Evolutionary conservation across 2,797 vertebrate species (phyloP).

Genomic region (Ctenopoma multispine): DNA sequence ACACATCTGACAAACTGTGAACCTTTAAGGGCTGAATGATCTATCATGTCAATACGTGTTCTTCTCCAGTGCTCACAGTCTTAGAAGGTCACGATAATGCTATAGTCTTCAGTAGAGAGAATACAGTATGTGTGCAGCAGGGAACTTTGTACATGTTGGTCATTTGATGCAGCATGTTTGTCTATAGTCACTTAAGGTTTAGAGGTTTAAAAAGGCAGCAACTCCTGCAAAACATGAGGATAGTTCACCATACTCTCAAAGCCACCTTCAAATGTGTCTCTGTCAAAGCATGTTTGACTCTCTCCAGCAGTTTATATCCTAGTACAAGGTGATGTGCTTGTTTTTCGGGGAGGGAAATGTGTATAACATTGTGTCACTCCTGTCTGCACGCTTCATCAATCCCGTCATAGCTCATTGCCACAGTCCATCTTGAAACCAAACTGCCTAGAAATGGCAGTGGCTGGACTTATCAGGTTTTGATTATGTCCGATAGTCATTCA

Average conservation of each 20-base stretch:
- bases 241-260: no score
- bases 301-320: slow-evolving; percentile 15
- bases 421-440: slow-evolving; percentile 59
- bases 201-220: no score
- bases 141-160: background rate
- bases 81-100: background rate
- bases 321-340: slow-evolving; percentile 19
- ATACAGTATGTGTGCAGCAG: background rate
- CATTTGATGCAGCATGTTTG: no score
- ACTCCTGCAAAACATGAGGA: no score
- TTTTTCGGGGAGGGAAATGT: slow-evolving; percentile 26
- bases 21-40: background rate
- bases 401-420: slow-evolving; percentile 56
- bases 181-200: no score
- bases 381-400: slow-evolving; percentile 56
- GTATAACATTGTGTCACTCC: slow-evolving; percentile 54
- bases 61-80: background rate
- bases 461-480: slow-evolving; percentile 64
- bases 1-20: slow-evolving; percentile 7
- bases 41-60: slow-evolving; percentile 2
- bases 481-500: slow-evolving; percentile 64
- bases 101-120: background rate
- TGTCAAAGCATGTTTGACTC: slow-evolving; percentile 31
- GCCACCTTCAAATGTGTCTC: slow-evolving; percentile 10
- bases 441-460: slow-evolving; percentile 59